phyloP scores from a whole-genome alignment of 2,797 vertebrate genomes.

The Myotis daubentonii region DNA sequence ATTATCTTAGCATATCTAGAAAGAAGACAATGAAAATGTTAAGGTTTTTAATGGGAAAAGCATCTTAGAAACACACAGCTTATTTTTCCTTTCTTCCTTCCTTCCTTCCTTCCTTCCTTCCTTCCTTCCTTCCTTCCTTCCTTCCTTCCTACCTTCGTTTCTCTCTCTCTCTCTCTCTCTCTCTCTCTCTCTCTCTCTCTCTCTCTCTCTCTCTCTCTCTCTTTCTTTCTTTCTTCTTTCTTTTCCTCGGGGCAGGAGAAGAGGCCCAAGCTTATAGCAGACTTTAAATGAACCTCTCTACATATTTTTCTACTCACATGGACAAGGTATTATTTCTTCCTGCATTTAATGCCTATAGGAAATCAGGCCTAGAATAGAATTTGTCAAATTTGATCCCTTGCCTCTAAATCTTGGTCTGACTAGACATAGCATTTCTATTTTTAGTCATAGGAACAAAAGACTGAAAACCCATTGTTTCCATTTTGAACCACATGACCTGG shows the following conservation, averaged over 20 bases:
- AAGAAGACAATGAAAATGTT: slow-evolving; percentile 31
- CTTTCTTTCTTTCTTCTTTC: background rate
- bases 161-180: background rate
- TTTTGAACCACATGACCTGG: background rate
- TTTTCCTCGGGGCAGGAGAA: slow-evolving; percentile 60
- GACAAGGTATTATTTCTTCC: background rate
- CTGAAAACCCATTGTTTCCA: background rate
- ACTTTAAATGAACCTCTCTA: slow-evolving; percentile 23
- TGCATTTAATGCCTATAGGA: slow-evolving; percentile 22
- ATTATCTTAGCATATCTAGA: slow-evolving; percentile 53
- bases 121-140: background rate
- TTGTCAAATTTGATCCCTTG: background rate
- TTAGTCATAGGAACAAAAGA: slow-evolving; percentile 34
- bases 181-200: background rate
- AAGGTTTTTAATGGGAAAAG: slow-evolving; percentile 19
- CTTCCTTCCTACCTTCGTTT: background rate
- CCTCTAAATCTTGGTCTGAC: background rate
- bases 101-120: background rate
- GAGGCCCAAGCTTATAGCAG: background rate
- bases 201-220: background rate
- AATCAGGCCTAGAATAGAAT: slow-evolving; percentile 19
- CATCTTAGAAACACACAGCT: background rate
- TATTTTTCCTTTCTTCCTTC: accelerated
- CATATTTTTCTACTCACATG: background rate
- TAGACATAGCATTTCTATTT: slow-evolving; percentile 13